Evolutionary conservation across 1,140 invertebrate genomes (phyloP), one percentile per base, ranked within the genome.

Genomic region (Pogonus chalceus): DNA sequence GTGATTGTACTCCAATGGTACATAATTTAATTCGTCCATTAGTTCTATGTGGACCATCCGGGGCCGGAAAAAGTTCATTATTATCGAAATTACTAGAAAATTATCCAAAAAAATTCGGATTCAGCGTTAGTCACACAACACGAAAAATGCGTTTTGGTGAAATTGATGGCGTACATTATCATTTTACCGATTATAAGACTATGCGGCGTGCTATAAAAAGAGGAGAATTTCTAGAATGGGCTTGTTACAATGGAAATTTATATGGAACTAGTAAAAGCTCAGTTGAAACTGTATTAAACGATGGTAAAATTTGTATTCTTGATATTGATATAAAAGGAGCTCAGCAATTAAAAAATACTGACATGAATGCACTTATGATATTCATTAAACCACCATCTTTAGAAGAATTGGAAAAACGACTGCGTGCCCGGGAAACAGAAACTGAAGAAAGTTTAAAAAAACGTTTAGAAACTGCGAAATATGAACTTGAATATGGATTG

Each of bases 241-340:
- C 96, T 9, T 77, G 78, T 53, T 99, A 94, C 66, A 90, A 93
- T 60, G 90, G 88, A 9, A 98, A 99, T 70, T 74, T 90, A 64
- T 99, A 99, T 77, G 96, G 96, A 51, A 99, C 96, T 7, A 97
- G 94, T 68, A 93, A 94, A 74, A 75, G 76, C 62, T 85, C 94
- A 0, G 88, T 99, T 0, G 77, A 90, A 66, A 80, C 83, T 60
- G 87, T 98, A 0, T 78, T 82, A 52, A 72, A 76, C 10, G 72
- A 78, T 46, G 94, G 93, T 1, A 88, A 88, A 68, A 83, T 97
- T 16, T 98, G 94, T 68, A 84, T 98, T 26, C 69, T 99, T 51
- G 96, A 99, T 66, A 93, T 99, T 62, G 96, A 99, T 58, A 83
- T 93, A 23, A 88, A 98, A 77, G 96, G 96, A 24, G 96, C 99